phyloP scores from a whole-genome alignment of 2,797 vertebrate genomes.

The Merluccius polli region DNA sequence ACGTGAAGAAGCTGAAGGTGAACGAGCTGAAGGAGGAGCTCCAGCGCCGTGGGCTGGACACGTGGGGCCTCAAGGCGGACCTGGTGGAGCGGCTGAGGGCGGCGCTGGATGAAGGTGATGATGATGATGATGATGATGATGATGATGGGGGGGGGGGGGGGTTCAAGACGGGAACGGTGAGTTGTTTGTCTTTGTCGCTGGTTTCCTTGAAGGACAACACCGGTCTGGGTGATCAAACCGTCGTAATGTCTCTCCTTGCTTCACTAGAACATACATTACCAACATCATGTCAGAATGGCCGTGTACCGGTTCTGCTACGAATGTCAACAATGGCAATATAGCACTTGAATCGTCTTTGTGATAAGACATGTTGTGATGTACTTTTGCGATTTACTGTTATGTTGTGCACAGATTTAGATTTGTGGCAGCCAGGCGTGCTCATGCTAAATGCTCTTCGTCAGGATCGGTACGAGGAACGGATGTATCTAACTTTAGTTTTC shows the following conservation, averaged over 20 bases:
- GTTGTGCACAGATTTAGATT: neutral
- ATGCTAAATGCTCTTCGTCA: neutral
- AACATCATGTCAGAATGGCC: no score
- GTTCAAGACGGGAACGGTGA: neutral
- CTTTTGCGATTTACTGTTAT: no score
- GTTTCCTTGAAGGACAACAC: neutral
- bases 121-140: neutral
- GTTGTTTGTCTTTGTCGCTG: neutral
- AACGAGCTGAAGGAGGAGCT: conserved; percentile 93
- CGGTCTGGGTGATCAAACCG: no score
- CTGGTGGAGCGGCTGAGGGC: conserved; percentile 86
- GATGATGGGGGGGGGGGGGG: neutral
- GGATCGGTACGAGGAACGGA: neutral
- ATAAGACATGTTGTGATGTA: no score
- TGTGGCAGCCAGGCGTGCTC: no score
- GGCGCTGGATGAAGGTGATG: conserved; percentile 62
- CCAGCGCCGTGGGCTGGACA: conserved; percentile 87
- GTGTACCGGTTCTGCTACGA: no score
- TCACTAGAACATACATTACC: no score
- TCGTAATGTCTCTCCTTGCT: no score
- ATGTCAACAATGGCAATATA: no score
- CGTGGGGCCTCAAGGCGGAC: conserved; percentile 88
- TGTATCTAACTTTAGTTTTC: no score
- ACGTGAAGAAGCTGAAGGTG: conserved; percentile 96
- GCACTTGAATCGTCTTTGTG: no score